A percentile compares a stretch with the other conserved stretches of the same genome.
Conservation (phyloP, 1,140 invertebrate genomes). For the Drosophila triauraria region DNA sequence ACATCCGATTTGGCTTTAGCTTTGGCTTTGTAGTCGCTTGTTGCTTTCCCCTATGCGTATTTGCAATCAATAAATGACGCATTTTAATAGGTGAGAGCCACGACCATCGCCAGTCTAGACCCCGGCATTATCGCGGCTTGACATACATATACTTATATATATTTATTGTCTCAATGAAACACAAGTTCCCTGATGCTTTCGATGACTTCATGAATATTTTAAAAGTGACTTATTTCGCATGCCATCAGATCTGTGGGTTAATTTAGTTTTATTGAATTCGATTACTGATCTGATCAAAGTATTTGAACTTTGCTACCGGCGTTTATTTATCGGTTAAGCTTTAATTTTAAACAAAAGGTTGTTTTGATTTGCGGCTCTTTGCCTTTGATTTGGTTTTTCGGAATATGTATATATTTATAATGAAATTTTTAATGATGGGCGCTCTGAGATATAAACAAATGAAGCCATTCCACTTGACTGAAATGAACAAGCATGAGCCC, state of each 20-base stretch:
- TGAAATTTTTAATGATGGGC: constrained; percentile 3
- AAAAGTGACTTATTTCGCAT: neutral
- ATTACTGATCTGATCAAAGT: constrained; percentile 16
- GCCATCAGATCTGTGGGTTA: neutral
- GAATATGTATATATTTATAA: neutral
- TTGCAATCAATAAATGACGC: constrained; percentile 56
- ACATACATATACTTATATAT: neutral
- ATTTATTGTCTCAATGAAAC: constrained; percentile 10
- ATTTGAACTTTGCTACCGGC: neutral
- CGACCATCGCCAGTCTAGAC: constrained; percentile 2
- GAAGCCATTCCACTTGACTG: constrained; percentile 11
- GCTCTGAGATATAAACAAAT: constrained; percentile 32
- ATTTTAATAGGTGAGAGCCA: constrained; percentile 28
- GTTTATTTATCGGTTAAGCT: neutral
- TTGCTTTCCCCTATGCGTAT: constrained; percentile 25
- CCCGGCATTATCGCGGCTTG: constrained; percentile 24
- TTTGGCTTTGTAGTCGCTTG: constrained; percentile 23
- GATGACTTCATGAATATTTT: constrained; percentile 48
- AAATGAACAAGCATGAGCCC: neutral
- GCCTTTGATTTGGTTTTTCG: constrained; percentile 29
- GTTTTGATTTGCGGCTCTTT: constrained; percentile 38
- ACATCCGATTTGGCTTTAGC: constrained; percentile 14
- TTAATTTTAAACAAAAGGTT: constrained; percentile 14
- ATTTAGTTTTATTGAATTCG: constrained; percentile 13
- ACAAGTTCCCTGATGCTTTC: constrained; percentile 12